Conservation (phyloP, 2,888 invertebrate species). For the Melinopterus prodromus region DNA sequence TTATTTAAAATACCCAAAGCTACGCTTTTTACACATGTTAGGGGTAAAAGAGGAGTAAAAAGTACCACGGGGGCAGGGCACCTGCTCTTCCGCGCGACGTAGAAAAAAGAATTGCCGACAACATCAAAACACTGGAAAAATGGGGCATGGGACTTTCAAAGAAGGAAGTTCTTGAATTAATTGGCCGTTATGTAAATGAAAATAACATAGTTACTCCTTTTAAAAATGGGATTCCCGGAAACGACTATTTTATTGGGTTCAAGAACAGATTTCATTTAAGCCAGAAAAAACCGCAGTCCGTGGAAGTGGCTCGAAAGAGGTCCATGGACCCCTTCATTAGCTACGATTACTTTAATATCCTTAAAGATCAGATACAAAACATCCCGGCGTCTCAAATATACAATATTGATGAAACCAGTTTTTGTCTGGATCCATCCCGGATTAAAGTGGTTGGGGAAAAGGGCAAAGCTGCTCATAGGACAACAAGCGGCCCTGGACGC, state of each 20-base stretch:
- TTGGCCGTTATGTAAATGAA: neutral
- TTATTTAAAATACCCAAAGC: neutral
- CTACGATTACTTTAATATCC: neutral
- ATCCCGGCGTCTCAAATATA: constrained; percentile 15
- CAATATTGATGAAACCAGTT: constrained; percentile 41
- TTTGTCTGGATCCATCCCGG: constrained; percentile 39
- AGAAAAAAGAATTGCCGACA: neutral
- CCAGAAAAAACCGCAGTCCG: neutral
- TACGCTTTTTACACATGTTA: neutral
- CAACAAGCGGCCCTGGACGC: constrained; percentile 43
- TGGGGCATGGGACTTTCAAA: neutral
- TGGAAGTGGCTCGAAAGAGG: neutral
- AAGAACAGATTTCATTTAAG: neutral
- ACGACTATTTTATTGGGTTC: neutral
- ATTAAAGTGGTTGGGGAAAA: constrained; percentile 32
- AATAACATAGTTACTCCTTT: neutral
- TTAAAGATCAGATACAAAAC: neutral
- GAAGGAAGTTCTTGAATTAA: neutral
- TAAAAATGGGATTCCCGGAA: neutral
- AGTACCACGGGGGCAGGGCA: neutral
- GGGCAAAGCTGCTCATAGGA: constrained; percentile 33
- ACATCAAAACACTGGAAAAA: neutral
- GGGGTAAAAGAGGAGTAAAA: neutral
- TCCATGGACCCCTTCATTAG: neutral
- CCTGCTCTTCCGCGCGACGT: neutral